Evolutionary conservation across 2,113 vertebrate species (phyloP), one percentile per base, ranked within the genome.

Genomic region (Gadus macrocephalus): DNA sequence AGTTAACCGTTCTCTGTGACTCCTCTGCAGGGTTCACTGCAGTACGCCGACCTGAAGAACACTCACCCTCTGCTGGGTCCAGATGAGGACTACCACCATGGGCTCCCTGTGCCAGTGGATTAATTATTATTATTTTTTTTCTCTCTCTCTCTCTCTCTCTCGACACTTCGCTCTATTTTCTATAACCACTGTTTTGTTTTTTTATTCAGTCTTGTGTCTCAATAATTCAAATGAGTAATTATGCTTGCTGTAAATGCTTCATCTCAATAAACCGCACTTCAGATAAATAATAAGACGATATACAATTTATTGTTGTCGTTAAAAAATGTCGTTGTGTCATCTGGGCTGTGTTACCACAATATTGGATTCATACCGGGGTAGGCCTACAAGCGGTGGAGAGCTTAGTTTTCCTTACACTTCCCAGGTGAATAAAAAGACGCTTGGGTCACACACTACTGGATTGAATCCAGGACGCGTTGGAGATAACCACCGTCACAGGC

Each of bases 21-120:
- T 76, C 69, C 12, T 76, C 20, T 84, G 59, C 83, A 90, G 88
- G 89, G 79, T 17, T 88, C 88, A 22, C 80, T 90, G 8, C 85
- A 89, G 76, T 92, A 91, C 0, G 84, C 83, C 42, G 85, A 89
- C 25, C 83, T 90, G 59, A 86, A 83, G 59, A 86, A 83, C 71
- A 16, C 72, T 2, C 83, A 89, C 62, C 0, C 64, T 66, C 64
- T 68, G 74, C 49, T 22, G 62, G 20, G 25, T 55, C 56, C 38
- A 15, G 73, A 80, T n/a, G 61, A 55, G 68, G n/a, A 65, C 71
- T 53, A 35, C 78, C 77, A 68, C 76, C 81, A 82, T 27, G 86
- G 85, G 61, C 83, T 89, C 67, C 87, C 86, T 0, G 75, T 64
- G 56, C 84, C 85, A 0, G 86, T 87, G 71, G 89, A 89, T 53